phyloP scores from a whole-genome alignment of 2,113 vertebrate genomes.

The Macquaria australasica region DNA sequence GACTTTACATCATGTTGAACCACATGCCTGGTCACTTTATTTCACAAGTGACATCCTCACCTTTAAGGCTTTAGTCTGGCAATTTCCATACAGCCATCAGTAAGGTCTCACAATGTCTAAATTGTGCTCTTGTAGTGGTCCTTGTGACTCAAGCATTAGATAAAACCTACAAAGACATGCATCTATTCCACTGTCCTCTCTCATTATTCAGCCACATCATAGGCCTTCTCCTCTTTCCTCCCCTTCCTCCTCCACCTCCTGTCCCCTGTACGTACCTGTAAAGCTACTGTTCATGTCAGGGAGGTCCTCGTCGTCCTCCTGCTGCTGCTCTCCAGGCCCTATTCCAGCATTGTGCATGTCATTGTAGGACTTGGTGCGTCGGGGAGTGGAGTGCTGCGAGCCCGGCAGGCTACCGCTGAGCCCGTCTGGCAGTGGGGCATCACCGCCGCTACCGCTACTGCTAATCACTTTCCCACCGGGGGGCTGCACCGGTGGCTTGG shows the following conservation, averaged over 20 bases:
- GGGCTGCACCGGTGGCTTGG: slow-evolving; percentile 98
- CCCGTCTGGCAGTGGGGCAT: slow-evolving; percentile 91
- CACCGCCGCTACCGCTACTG: slow-evolving; percentile 80
- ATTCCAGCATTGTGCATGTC: slow-evolving; percentile 99
- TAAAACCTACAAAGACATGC: neutral
- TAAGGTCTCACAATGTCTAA: neutral
- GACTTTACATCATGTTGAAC: neutral
- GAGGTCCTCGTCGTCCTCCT: slow-evolving; percentile 94
- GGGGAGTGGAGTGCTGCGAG: slow-evolving; percentile 94
- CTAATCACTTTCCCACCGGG: slow-evolving; percentile 96
- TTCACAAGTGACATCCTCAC: neutral
- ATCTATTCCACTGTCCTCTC: neutral
- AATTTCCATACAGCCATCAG: neutral
- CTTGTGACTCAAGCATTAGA: neutral
- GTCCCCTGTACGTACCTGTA: slow-evolving; percentile 88
- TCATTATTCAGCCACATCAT: too few relatives aligned
- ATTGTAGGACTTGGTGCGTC: slow-evolving; percentile 98
- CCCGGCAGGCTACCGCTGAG: slow-evolving; percentile 87
- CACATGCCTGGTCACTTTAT: neutral
- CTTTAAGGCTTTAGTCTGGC: neutral
- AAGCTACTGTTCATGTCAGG: slow-evolving; percentile 99
- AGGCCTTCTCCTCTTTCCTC: neutral
- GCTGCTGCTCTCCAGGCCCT: slow-evolving; percentile 92
- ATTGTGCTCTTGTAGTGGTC: neutral
- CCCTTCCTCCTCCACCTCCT: neutral